Evolutionary conservation across 2,113 vertebrate species (phyloP).

Genomic region (Phrynocephalus versicolor): DNA sequence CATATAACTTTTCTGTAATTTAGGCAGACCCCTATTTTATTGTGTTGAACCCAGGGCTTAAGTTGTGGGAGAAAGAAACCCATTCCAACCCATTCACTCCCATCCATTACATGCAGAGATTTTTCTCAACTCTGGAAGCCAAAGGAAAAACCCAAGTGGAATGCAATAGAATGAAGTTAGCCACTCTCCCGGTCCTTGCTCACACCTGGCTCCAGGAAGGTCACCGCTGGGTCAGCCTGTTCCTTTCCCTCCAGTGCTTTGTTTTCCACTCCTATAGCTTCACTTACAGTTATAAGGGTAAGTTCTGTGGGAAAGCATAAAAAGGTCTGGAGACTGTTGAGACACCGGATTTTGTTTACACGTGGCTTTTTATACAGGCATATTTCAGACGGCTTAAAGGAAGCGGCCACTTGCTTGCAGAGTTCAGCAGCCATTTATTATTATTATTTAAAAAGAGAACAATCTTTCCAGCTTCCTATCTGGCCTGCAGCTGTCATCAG

Average conservation of each 20-base stretch:
- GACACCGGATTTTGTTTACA: slow-evolving; percentile 29
- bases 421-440: neutral
- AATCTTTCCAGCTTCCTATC: slow-evolving; percentile 19
- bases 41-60: neutral
- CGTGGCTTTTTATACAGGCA: slow-evolving; percentile 20
- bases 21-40: neutral
- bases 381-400: slow-evolving; percentile 28
- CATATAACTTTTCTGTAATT: neutral
- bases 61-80: neutral
- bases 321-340: slow-evolving; percentile 38
- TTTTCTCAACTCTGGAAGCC: neutral
- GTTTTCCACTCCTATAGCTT: slow-evolving; percentile 2
- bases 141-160: slow-evolving; percentile 4
- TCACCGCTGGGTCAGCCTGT: slow-evolving; percentile 25
- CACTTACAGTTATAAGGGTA: slow-evolving; percentile 16
- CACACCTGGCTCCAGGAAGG: slow-evolving; percentile 33
- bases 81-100: neutral
- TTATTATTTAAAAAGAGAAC: neutral
- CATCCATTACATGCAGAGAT: neutral
- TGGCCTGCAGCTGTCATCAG: neutral
- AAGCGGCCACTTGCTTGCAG: neutral
- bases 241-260: neutral
- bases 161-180: neutral
- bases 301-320: slow-evolving; percentile 13
- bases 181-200: neutral